Conservation (phyloP, 2,888 invertebrate species). For the Orchestes rusci region DNA sequence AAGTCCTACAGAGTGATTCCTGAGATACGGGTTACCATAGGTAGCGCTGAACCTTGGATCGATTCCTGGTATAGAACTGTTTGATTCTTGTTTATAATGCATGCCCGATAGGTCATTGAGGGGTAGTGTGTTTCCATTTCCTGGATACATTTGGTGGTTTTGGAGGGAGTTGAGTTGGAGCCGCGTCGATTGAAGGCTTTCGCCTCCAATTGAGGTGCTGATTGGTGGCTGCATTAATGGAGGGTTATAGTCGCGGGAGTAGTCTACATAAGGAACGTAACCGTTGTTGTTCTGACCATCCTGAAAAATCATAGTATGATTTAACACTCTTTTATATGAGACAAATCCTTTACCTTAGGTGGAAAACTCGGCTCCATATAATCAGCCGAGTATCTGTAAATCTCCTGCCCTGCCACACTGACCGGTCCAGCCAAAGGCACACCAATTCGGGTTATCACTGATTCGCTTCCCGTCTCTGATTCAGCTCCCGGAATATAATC, state of each 20-base stretch:
- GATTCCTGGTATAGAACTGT: conserved; percentile 45
- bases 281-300: conserved; percentile 78
- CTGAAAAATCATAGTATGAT: too few species aligned
- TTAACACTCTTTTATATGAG: too few species aligned
- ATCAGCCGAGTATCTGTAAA: conserved; percentile 65
- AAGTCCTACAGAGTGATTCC: conserved; percentile 50
- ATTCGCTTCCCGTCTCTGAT: conserved; percentile 50
- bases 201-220: conserved; percentile 45
- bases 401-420: conserved; percentile 62
- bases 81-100: conserved; percentile 39
- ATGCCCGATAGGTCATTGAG: conserved; percentile 40
- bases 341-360: conserved; percentile 49
- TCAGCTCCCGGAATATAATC: conserved; percentile 52
- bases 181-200: conserved; percentile 43
- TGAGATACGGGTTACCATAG: conserved; percentile 76
- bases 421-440: conserved; percentile 75
- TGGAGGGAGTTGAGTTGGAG: conserved; percentile 43
- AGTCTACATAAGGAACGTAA: conserved; percentile 84
- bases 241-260: conserved; percentile 81
- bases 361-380: conserved; percentile 74
- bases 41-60: conserved; percentile 85
- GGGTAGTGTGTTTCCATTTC: conserved; percentile 36
- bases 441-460: conserved; percentile 52
- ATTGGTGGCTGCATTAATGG: conserved; percentile 58
- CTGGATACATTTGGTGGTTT: conserved; percentile 31